phyloP scores from a whole-genome alignment of 2,888 invertebrate species.

The Drosophila conformis region DNA sequence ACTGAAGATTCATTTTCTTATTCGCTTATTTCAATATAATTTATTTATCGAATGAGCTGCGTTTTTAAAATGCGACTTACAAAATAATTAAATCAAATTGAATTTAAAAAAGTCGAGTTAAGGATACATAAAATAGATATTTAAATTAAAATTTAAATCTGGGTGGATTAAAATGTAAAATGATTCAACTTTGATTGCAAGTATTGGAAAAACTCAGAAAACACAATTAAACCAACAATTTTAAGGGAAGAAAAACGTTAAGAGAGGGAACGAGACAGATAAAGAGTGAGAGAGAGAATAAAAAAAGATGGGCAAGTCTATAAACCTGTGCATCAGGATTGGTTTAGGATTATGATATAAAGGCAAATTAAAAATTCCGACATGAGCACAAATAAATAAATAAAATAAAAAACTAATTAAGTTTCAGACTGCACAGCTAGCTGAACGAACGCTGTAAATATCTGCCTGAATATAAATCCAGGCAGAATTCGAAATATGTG shows the following conservation, averaged over 20 bases:
- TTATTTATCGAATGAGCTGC: no score
- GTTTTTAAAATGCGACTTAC: no score
- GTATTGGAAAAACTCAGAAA: background rate
- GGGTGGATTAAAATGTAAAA: background rate
- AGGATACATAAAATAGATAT: background rate
- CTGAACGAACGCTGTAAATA: background rate
- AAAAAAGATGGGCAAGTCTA: background rate
- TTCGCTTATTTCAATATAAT: background rate
- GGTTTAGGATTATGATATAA: background rate
- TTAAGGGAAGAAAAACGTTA: background rate
- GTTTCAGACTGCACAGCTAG: background rate
- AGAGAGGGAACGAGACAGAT: background rate
- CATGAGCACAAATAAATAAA: background rate
- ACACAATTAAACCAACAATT: background rate
- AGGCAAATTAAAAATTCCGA: background rate
- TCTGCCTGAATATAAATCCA: background rate
- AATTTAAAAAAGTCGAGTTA: background rate
- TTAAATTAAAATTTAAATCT: background rate
- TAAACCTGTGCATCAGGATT: background rate
- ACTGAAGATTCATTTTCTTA: background rate
- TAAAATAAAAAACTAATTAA: background rate
- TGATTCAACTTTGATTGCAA: background rate
- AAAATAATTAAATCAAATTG: no score
- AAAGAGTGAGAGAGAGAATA: background rate
- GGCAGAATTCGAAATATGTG: fast-evolving